Evolutionary conservation across 53 echinoderm and acorn worm species (phyloP).

Genomic region (Holothuria scabra): DNA sequence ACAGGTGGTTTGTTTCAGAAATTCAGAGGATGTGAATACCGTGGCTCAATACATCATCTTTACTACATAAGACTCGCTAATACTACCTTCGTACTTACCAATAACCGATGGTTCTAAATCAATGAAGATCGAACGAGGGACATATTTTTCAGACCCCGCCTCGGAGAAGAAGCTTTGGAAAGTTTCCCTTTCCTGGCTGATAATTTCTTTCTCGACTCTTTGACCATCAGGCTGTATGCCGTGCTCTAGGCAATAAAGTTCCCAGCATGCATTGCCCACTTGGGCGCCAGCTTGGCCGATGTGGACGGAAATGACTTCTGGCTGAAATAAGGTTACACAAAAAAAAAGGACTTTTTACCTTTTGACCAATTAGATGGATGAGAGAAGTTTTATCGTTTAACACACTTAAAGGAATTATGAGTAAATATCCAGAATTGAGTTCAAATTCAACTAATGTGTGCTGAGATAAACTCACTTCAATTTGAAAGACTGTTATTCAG

Average conservation of each 20-base stretch:
- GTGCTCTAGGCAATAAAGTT: conserved; percentile 42
- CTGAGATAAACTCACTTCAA: too few relatives aligned
- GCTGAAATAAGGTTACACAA: conserved; percentile 31
- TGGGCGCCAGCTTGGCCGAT: conserved; percentile 55
- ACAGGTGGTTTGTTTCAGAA: too few relatives aligned
- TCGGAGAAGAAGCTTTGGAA: conserved; percentile 70
- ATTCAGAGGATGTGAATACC: too few relatives aligned
- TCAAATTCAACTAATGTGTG: too few relatives aligned
- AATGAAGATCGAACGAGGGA: conserved; percentile 56
- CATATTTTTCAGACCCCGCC: conserved; percentile 58
- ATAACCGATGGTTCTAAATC: conserved; percentile 69
- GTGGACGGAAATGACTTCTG: conserved; percentile 49
- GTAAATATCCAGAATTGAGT: too few relatives aligned
- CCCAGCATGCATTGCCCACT: conserved; percentile 64
- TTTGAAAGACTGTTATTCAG: too few relatives aligned
- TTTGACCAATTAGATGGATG: too few relatives aligned
- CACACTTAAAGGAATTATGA: too few relatives aligned
- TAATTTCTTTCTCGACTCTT: conserved; percentile 23
- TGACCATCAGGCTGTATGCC: conserved; percentile 64
- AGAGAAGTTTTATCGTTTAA: too few relatives aligned
- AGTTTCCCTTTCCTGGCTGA: conserved; percentile 47
- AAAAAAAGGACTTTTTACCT: neutral
- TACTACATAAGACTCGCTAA: too few relatives aligned
- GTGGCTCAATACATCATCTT: too few relatives aligned
- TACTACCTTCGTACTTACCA: conserved; percentile 12